phyloP scores from a whole-genome alignment of 2,113 vertebrate genomes.

The Gymnobelideus leadbeateri region DNA sequence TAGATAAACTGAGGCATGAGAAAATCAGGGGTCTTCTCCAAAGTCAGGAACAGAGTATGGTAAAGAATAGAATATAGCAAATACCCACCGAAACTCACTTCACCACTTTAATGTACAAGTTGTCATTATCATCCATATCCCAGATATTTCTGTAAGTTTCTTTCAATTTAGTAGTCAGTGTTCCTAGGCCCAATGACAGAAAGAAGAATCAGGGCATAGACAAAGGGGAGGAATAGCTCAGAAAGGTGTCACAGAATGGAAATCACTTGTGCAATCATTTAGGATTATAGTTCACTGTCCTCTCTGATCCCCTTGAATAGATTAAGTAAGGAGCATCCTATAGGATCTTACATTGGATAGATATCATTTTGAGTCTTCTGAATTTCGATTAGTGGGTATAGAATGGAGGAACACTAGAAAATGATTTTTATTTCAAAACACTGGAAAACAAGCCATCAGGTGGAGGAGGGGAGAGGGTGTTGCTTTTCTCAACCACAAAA shows the following conservation, averaged over 20 bases:
- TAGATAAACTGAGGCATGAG: slow-evolving; percentile 25
- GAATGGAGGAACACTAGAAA: slow-evolving; percentile 53
- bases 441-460: slow-evolving; percentile 57
- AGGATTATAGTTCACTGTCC: slow-evolving; percentile 10
- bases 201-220: slow-evolving; percentile 43
- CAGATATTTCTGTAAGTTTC: background rate
- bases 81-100: background rate
- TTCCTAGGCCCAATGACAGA: background rate
- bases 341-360: slow-evolving; percentile 38
- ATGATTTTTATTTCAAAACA: background rate
- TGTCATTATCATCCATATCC: slow-evolving; percentile 21
- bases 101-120: background rate
- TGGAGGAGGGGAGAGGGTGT: background rate
- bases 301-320: slow-evolving; percentile 24
- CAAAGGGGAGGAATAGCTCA: background rate
- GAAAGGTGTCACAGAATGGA: slow-evolving; percentile 8
- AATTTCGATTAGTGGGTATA: slow-evolving; percentile 56
- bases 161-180: slow-evolving; percentile 26
- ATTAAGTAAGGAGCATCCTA: slow-evolving; percentile 34
- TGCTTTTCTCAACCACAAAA: slow-evolving; percentile 63
- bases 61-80: slow-evolving; percentile 42
- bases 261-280: slow-evolving; percentile 20
- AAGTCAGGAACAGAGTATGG: slow-evolving; percentile 30
- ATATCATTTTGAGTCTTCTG: slow-evolving; percentile 53
- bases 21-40: slow-evolving; percentile 46